These are phyloP conservation scores for Aurelia coerulea DNA, from an alignment of 30 jellyfish, hydroid and myxozoan species.

Conservation along the genomic window DNA sequence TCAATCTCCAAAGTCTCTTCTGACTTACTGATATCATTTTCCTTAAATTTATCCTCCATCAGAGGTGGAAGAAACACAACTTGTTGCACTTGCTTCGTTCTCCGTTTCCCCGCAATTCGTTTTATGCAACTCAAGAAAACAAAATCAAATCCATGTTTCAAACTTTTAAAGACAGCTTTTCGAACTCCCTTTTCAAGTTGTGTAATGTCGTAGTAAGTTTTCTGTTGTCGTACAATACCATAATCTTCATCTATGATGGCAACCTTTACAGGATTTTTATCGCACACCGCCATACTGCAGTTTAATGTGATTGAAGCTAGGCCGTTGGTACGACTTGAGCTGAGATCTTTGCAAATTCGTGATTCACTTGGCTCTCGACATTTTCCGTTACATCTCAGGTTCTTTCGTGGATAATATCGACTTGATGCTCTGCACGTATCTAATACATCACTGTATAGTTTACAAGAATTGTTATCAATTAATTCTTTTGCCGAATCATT, in stretches of 20 bases:
- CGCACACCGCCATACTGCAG: conserved; percentile 54
- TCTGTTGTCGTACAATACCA: conserved; percentile 33
- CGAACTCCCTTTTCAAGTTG: conserved; percentile 45
- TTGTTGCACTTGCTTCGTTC: conserved; percentile 20
- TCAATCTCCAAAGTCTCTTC: background rate
- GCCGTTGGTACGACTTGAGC: background rate
- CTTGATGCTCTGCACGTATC: conserved; percentile 40
- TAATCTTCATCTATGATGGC: conserved; percentile 11
- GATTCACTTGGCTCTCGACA: conserved; percentile 19
- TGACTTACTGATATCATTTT: background rate
- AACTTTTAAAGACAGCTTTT: conserved; percentile 33
- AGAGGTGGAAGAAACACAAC: conserved; percentile 43
- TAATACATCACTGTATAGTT: conserved; percentile 25
- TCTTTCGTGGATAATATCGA: conserved; percentile 8
- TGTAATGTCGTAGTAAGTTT: background rate
- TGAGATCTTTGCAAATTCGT: conserved; percentile 25
- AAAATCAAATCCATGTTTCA: conserved; percentile 37
- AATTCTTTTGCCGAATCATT: background rate
- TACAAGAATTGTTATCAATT: background rate
- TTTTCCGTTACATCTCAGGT: conserved; percentile 1
- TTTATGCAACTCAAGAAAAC: conserved; percentile 50
- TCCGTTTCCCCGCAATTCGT: background rate
- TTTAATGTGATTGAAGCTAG: background rate
- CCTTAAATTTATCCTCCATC: conserved; percentile 4
- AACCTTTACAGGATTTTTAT: conserved; percentile 12